Evolutionary conservation across 1,140 invertebrate species (phyloP).

Genomic region (Pinna nobilis): DNA sequence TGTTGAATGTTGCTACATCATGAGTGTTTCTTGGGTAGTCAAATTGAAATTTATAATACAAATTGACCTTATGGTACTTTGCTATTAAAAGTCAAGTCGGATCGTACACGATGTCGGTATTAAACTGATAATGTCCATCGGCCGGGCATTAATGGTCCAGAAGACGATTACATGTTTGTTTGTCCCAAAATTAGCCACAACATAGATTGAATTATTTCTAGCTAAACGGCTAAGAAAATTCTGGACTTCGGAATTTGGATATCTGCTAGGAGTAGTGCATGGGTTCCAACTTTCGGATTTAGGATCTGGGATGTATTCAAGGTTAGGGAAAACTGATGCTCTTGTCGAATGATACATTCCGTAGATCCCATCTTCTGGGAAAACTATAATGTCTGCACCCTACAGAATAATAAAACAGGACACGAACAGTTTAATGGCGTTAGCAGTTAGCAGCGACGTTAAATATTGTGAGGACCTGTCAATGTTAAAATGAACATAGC

Average conservation of each 20-base stretch:
- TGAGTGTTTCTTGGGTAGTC: slow-evolving; percentile 68
- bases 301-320: slow-evolving; percentile 64
- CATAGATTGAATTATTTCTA: slow-evolving; percentile 75
- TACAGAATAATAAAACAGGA: slow-evolving; percentile 61
- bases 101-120: slow-evolving; percentile 86
- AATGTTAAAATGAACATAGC: too few relatives aligned
- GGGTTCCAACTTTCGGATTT: slow-evolving; percentile 45
- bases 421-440: too few relatives aligned
- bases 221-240: slow-evolving; percentile 78
- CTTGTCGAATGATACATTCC: slow-evolving; percentile 37
- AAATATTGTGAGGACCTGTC: too few relatives aligned
- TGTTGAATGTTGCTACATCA: slow-evolving; percentile 73
- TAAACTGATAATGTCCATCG: slow-evolving; percentile 79
- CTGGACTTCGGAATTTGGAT: slow-evolving; percentile 47
- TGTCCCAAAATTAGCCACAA: slow-evolving; percentile 86
- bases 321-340: slow-evolving; percentile 39
- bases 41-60: slow-evolving; percentile 79
- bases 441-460: too few relatives aligned
- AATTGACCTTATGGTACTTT: slow-evolving; percentile 84
- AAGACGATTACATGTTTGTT: slow-evolving; percentile 75
- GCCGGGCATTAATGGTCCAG: slow-evolving; percentile 75
- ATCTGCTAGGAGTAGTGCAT: slow-evolving; percentile 39
- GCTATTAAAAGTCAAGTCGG: slow-evolving; percentile 78
- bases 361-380: slow-evolving; percentile 84
- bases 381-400: slow-evolving; percentile 87